Conservation (phyloP, 2,888 invertebrate species). For the Cosmorhoe ocellata region DNA sequence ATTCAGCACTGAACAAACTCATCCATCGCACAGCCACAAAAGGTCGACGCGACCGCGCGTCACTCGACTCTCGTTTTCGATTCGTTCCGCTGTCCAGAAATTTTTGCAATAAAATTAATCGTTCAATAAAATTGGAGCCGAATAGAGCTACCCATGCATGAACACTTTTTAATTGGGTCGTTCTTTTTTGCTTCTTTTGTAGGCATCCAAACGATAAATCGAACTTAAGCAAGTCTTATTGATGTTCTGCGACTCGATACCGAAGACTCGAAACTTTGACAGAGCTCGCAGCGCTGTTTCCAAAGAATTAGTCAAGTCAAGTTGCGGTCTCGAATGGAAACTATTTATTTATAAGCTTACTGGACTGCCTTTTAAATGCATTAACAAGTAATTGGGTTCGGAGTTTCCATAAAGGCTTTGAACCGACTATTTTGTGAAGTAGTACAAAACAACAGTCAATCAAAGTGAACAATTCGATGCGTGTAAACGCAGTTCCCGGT, state of each 20-base stretch:
- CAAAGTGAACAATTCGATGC: conserved; percentile 71
- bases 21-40: conserved; percentile 72
- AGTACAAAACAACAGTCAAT: conserved; percentile 45
- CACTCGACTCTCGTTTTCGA: conserved; percentile 64
- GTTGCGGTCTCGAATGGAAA: conserved; percentile 26
- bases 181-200: conserved; percentile 70
- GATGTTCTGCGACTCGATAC: conserved; percentile 22
- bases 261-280: conserved; percentile 28
- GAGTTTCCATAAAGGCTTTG: conserved; percentile 22
- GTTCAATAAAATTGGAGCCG: conserved; percentile 77
- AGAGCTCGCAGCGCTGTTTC: conserved; percentile 23
- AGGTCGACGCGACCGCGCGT: conserved; percentile 61
- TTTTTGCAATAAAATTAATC: conserved; percentile 81
- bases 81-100: conserved; percentile 80
- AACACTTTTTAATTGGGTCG: conserved; percentile 80
- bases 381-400: not conserved
- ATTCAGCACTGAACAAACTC: conserved; percentile 61
- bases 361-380: conserved; percentile 2
- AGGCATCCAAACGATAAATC: conserved; percentile 67
- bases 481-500: conserved; percentile 67
- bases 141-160: conserved; percentile 77
- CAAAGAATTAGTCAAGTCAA: conserved; percentile 32
- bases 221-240: conserved; percentile 60
- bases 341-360: conserved; percentile 34
- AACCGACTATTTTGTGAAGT: not conserved